phyloP scores from a whole-genome alignment of 1,140 invertebrate genomes.

The Gonatopus flavifemur region DNA sequence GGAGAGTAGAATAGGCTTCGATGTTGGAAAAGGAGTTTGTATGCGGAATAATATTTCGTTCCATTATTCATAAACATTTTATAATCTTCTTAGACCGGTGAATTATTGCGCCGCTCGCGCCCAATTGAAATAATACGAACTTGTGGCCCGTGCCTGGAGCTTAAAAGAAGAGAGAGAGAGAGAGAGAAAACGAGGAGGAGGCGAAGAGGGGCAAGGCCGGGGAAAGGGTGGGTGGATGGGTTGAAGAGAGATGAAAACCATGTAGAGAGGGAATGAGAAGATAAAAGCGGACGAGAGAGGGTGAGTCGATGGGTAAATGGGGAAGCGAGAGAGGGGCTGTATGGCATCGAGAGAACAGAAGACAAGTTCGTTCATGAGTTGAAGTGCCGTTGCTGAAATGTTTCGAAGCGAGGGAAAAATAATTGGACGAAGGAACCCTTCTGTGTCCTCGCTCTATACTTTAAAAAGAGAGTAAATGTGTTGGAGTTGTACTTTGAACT shows the following conservation, averaged over 20 bases:
- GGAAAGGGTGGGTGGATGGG: constrained; percentile 3
- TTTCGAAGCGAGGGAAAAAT: constrained; percentile 52
- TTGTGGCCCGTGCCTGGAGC: constrained; percentile 10
- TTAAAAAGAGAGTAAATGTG: constrained; percentile 29
- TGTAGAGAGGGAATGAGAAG: constrained; percentile 5
- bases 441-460: constrained; percentile 47
- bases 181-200: constrained; percentile 14
- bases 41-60: constrained; percentile 39
- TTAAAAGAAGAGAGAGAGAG: constrained; percentile 10
- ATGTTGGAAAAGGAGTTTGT: too few species aligned
- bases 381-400: constrained; percentile 50
- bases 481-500: constrained; percentile 18
- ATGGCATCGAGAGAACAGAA: constrained; percentile 38
- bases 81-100: constrained; percentile 50
- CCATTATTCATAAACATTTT: constrained; percentile 56
- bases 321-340: constrained; percentile 24
- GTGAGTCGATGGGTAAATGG: constrained; percentile 1
- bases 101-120: constrained; percentile 46
- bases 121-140: constrained; percentile 45
- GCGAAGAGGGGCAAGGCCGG: constrained; percentile 1
- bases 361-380: constrained; percentile 41
- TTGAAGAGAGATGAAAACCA: too few species aligned
- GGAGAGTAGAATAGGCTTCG: too few species aligned
- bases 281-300: constrained; percentile 2
- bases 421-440: constrained; percentile 53